Evolutionary conservation across 2,113 vertebrate species (phyloP), one percentile per base, ranked within the genome.

Genomic region (Pteropus alecto): DNA sequence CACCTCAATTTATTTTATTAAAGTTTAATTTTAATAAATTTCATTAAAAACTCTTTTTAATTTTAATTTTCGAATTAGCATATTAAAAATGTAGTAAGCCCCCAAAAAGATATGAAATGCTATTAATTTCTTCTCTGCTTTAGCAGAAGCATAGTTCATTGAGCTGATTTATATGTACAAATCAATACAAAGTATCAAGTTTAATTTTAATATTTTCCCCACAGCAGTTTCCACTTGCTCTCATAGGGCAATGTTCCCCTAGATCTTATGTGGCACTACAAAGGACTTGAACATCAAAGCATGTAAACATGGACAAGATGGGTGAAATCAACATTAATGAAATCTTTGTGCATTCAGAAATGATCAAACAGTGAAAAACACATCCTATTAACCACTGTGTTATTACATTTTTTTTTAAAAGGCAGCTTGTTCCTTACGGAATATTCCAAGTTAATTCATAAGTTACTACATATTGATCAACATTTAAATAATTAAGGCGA

Each of bases 301-400:
- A 76, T 6, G 84, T 95, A 90, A 97, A 96, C 97, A 97, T 92
- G 68, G 84, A 95, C 89, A 79, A 93, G 90, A 87, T 95, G 96
- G 85, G 79, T 95, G 77, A 98, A 98, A 98, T 96, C 92, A 95
- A 85, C 93, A 97, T 89, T 97, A 96, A 96, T 1, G 0, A 96
- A 97, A 98, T 90, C 90, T 97, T 86, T 95, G 84, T 96, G 94
- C 92, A 97, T 95, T 92, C 95, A 96, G 77, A 96, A 95, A 96
- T 98, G 95, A 97, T 98, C 95, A 97, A 95, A 97, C 97, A 94
- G 76, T 86, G 48, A 10, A 97, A 98, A 98, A 96, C 14, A 93
- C 83, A 46, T 96, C 92, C 95, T 92, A 96, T 97, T 98, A 97
- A 92, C 94, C 56, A 87, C 91, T 93, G 68, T 94, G 83, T 46